Percentiles rank a stretch among this genome's conserved stretches.
Evolutionary conservation across 2,888 invertebrate genomes (phyloP).

Genomic region (Aphidoletes aphidimyza): DNA sequence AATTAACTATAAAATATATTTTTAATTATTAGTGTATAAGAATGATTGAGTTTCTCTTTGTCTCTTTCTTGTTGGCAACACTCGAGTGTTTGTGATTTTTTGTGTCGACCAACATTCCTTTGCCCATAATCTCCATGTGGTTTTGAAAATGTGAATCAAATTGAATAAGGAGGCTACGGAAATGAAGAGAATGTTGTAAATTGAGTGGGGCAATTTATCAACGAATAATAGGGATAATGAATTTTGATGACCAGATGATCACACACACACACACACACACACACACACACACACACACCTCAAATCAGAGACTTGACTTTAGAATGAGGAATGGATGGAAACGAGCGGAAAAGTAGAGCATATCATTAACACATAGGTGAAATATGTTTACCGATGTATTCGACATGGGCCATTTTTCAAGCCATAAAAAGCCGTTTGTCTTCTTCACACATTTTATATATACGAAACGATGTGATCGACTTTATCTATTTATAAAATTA

Average conservation of each 20-base stretch:
- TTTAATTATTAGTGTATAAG: background rate
- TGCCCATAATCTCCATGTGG: background rate
- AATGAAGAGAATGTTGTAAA: background rate
- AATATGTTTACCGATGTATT: conserved; percentile 21
- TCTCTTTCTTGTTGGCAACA: background rate
- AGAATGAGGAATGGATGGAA: background rate
- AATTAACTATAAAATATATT: too few species aligned
- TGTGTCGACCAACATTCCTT: background rate
- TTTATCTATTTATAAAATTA: background rate
- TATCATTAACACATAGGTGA: conserved; percentile 45
- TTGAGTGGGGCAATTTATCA: background rate
- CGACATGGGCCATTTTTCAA: background rate
- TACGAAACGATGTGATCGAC: background rate
- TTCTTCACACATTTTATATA: background rate
- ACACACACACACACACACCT: too few species aligned
- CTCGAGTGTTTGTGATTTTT: background rate
- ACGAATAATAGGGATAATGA: conserved; percentile 35
- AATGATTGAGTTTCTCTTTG: background rate
- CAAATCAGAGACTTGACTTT: background rate
- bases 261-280: too few species aligned
- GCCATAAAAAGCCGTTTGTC: background rate
- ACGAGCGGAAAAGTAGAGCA: background rate
- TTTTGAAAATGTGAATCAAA: too few species aligned
- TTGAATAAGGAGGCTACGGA: background rate
- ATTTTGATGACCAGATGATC: conserved; percentile 28